Evolutionary conservation across 2,797 vertebrate species (phyloP).

Genomic region (Acipenser ruthenus): DNA sequence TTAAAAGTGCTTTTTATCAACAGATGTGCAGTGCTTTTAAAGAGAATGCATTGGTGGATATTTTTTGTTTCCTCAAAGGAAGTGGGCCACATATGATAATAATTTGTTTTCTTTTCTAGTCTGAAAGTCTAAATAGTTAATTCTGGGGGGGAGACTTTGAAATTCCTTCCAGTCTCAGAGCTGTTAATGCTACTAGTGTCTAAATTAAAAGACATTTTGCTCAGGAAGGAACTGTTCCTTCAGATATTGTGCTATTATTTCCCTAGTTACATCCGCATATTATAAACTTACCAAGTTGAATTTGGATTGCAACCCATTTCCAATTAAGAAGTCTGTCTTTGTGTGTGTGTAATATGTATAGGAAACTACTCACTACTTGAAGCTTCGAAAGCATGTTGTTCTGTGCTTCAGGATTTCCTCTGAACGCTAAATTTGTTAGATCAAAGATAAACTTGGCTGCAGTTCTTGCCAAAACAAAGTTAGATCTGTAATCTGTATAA

Average conservation of each 20-base stretch:
- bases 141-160: conserved; percentile 19
- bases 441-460: conserved; percentile 13
- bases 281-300: conserved; percentile 47
- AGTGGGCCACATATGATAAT: conserved; percentile 16
- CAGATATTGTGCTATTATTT: conserved; percentile 60
- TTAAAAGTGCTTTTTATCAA: conserved; percentile 45
- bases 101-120: conserved; percentile 22
- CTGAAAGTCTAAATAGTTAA: conserved; percentile 26
- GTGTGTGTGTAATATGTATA: conserved; percentile 7
- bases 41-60: conserved; percentile 50
- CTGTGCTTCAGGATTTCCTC: conserved; percentile 19
- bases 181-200: conserved; percentile 35
- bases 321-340: conserved; percentile 52
- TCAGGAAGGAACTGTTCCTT: conserved; percentile 58
- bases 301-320: conserved; percentile 43
- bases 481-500: too few relatives aligned
- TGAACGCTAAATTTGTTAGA: conserved; percentile 12
- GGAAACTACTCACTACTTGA: conserved; percentile 26
- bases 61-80: background rate
- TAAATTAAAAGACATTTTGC: conserved; percentile 47
- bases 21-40: conserved; percentile 41
- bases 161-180: conserved; percentile 10
- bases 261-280: conserved; percentile 62
- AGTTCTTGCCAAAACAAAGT: background rate
- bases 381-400: conserved; percentile 23